Percentiles rank a stretch among this genome's conserved stretches.
Conservation (phyloP, 2,113 vertebrate species). For the Peromyscus leucopus region DNA sequence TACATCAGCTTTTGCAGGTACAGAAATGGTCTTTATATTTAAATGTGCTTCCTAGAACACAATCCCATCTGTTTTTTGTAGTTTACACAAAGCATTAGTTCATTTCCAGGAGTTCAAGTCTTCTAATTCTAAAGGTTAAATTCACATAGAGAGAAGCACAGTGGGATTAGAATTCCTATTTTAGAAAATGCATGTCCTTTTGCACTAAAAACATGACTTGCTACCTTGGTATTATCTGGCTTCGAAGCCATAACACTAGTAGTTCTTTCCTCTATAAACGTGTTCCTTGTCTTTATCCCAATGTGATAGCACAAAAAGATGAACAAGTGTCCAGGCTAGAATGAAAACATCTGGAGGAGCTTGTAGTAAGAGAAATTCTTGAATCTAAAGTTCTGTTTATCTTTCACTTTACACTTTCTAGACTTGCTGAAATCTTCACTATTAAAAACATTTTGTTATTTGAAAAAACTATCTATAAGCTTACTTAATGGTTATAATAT, state of each 20-base stretch:
- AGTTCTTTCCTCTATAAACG: conserved; percentile 59
- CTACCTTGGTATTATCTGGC: conserved; percentile 59
- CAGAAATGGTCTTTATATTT: conserved; percentile 76
- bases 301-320: conserved; percentile 63
- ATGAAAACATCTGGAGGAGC: conserved; percentile 76
- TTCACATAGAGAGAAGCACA: conserved; percentile 63
- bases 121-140: conserved; percentile 80
- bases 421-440: conserved; percentile 49
- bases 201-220: conserved; percentile 48
- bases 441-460: conserved; percentile 52
- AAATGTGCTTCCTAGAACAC: conserved; percentile 67
- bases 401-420: conserved; percentile 33
- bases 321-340: conserved; percentile 51
- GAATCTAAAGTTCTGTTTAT: conserved; percentile 58
- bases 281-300: not conserved
- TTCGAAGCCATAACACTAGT: conserved; percentile 50
- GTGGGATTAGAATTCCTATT: conserved; percentile 74
- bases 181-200: conserved; percentile 71
- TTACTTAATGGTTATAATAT: conserved; percentile 37
- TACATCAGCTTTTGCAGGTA: conserved; percentile 51
- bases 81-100: conserved; percentile 81
- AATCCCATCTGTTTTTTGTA: conserved; percentile 79
- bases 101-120: conserved; percentile 71
- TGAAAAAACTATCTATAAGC: conserved; percentile 35
- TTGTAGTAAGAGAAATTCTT: conserved; percentile 70